A percentile compares a stretch with the other conserved stretches of the same genome.
These are phyloP conservation scores for Cettia cetti DNA, from an alignment of 2,113 vertebrate species.

Conservation along the genomic window DNA sequence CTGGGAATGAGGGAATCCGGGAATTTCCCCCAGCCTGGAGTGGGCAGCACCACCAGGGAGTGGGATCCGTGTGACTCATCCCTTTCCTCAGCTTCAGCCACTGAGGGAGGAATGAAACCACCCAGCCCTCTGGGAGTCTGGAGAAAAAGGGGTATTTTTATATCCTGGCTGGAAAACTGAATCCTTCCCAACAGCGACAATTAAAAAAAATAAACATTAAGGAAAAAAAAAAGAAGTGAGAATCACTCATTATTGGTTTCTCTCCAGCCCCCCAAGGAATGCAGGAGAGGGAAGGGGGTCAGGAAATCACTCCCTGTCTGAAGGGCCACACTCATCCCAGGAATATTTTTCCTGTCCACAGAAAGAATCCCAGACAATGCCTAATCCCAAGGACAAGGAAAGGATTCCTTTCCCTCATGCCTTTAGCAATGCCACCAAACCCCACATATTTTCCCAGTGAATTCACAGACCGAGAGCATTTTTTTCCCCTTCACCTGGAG, in stretches of 20 bases:
- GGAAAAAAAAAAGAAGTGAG: not conserved
- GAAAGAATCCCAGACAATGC: slow-evolving; percentile 12
- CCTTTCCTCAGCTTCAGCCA: not conserved
- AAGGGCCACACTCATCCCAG: accelerated
- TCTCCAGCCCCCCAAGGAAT: not conserved
- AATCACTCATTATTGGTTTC: not conserved
- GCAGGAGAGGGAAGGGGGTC: not conserved
- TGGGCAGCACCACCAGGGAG: not conserved
- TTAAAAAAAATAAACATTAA: not conserved
- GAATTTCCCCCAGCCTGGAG: not conserved
- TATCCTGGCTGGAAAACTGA: not conserved
- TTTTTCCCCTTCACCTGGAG: slow-evolving; percentile 15
- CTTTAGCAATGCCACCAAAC: not conserved
- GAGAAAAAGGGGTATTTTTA: not conserved
- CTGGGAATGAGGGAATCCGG: not conserved
- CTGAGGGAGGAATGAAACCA: not conserved
- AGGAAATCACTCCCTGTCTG: not conserved
- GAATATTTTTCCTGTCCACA: not conserved
- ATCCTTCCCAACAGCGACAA: not conserved
- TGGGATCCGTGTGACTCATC: not conserved
- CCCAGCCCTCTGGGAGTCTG: not conserved
- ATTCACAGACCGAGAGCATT: not conserved
- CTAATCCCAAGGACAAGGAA: not conserved
- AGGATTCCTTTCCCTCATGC: slow-evolving; percentile 3
- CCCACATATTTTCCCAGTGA: not conserved